phyloP scores from a whole-genome alignment of 2,888 invertebrate genomes.

The Oscheius sp. region DNA sequence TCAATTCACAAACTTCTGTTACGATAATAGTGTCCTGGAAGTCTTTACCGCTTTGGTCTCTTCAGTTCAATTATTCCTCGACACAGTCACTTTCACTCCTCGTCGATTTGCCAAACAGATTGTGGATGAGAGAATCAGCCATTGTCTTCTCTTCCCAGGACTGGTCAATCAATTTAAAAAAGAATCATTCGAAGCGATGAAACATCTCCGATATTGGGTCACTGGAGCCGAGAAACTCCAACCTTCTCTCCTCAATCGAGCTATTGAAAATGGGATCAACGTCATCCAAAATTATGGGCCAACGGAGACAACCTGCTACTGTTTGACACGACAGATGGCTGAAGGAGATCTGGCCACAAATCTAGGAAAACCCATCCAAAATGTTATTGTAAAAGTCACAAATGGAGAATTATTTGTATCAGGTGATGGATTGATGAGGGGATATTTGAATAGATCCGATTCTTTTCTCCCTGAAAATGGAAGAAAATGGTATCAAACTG shows the following conservation, averaged over 20 bases:
- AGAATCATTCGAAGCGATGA: conserved; percentile 32
- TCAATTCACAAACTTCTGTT: conserved; percentile 58
- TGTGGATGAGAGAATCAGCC: conserved; percentile 41
- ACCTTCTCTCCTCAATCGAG: conserved; percentile 43
- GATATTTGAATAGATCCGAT: conserved; percentile 51
- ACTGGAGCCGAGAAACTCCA: conserved; percentile 61
- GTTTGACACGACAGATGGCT: conserved; percentile 49
- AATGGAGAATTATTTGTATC: conserved; percentile 33
- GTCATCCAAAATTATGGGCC: conserved; percentile 66
- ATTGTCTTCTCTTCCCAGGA: conserved; percentile 57
- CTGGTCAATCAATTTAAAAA: conserved; percentile 42
- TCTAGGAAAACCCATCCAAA: conserved; percentile 52
- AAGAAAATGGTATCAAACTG: conserved; percentile 53
- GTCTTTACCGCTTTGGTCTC: conserved; percentile 47
- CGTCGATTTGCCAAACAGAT: conserved; percentile 37
- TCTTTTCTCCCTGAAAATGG: conserved; percentile 33
- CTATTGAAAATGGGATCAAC: conserved; percentile 34
- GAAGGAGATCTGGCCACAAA: conserved; percentile 48
- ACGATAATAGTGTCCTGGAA: conserved; percentile 65
- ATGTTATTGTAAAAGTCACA: conserved; percentile 20
- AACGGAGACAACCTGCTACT: conserved; percentile 63
- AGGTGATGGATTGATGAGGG: conserved; percentile 59
- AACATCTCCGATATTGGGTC: conserved; percentile 56
- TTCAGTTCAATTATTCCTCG: conserved; percentile 43
- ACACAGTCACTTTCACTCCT: conserved; percentile 40